Conservation (phyloP, 1,140 invertebrate species). For the Neuroterus valhalla region DNA sequence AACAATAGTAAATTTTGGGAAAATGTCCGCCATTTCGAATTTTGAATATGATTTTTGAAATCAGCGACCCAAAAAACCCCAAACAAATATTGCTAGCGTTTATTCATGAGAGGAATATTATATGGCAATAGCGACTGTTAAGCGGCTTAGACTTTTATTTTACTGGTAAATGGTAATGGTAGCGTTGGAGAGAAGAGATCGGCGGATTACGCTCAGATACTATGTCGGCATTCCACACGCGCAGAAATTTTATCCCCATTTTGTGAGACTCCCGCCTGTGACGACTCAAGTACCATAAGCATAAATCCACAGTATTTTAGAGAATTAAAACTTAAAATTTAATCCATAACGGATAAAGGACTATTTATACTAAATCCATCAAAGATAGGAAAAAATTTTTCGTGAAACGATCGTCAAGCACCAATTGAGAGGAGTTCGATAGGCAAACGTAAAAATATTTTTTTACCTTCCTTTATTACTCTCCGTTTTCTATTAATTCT, state of each 20-base stretch:
- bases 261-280: conserved; percentile 12
- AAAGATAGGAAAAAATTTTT: no score
- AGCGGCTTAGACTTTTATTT: conserved; percentile 28
- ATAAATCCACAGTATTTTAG: conserved; percentile 20
- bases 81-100: conserved; percentile 11
- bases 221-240: conserved; percentile 8
- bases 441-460: no score
- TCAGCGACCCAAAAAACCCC: no score
- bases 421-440: no score
- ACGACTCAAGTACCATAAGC: conserved; percentile 8
- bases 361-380: not conserved
- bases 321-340: not conserved
- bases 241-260: conserved; percentile 18
- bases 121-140: conserved; percentile 26
- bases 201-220: conserved; percentile 6
- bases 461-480: no score
- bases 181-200: conserved; percentile 11
- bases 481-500: no score
- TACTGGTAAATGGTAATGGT: conserved; percentile 4
- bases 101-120: conserved; percentile 25
- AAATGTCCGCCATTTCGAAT: no score
- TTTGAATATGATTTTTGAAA: no score
- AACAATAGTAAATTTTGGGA: no score
- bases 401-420: no score
- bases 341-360: conserved; percentile 1